A percentile compares a stretch with the other conserved stretches of the same genome.
Conservation (phyloP, 2,888 invertebrate genomes). For the Ischnura elegans region DNA sequence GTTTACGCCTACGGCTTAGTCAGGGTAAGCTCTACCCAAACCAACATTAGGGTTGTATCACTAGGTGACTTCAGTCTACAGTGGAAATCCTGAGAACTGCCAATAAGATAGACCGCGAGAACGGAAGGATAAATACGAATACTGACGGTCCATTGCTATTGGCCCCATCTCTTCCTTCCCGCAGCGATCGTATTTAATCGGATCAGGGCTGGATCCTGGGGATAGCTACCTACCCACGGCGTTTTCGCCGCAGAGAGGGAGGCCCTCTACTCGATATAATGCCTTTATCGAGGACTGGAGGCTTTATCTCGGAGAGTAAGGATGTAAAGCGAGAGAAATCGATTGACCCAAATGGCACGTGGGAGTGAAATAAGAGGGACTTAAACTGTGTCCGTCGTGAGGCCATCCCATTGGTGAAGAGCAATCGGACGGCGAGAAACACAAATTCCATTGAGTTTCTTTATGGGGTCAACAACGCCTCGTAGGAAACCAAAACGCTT, state of each 20-base stretch:
- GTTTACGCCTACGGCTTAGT: no score
- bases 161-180: no score
- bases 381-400: background rate
- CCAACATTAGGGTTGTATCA: no score
- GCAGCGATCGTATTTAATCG: background rate
- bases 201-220: background rate
- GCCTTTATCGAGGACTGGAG: constrained; percentile 6
- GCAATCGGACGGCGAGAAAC: no score
- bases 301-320: background rate
- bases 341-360: background rate
- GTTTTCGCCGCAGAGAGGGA: background rate
- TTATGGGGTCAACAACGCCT: no score
- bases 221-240: no score
- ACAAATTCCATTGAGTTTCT: no score
- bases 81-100: no score
- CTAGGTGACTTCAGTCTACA: no score
- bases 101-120: no score
- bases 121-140: background rate
- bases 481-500: no score
- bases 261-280: background rate
- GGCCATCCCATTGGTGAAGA: background rate
- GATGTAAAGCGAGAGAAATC: background rate
- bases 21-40: no score
- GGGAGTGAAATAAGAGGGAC: background rate
- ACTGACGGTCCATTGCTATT: background rate